Evolutionary conservation across 2,888 invertebrate species (phyloP).

Genomic region (Caenorhabditis doughertyi): DNA sequence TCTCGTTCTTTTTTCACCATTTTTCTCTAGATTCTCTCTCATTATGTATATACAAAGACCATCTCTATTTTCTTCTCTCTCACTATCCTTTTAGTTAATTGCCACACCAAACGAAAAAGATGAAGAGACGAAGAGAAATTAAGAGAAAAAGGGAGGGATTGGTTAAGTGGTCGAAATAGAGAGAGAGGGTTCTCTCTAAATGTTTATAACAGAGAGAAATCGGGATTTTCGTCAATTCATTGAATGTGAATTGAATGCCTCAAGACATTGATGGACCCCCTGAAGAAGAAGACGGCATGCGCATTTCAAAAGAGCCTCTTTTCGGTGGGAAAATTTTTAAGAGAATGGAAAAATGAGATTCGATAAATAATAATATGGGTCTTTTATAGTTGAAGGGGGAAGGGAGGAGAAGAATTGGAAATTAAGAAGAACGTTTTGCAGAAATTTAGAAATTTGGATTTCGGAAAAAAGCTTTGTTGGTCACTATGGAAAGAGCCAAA

Average conservation of each 20-base stretch:
- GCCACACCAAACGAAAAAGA: slow-evolving; percentile 24
- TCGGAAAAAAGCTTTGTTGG: too few species aligned
- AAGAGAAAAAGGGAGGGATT: slow-evolving; percentile 13
- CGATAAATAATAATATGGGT: neutral
- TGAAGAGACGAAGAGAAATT: slow-evolving; percentile 8
- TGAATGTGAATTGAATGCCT: slow-evolving; percentile 35
- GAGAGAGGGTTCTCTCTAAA: neutral
- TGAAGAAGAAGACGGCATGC: neutral
- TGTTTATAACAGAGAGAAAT: slow-evolving; percentile 9
- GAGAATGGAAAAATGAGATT: neutral
- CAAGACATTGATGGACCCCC: neutral
- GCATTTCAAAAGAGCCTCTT: slow-evolving; percentile 26
- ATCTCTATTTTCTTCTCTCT: neutral
- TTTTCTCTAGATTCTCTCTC: slow-evolving; percentile 1
- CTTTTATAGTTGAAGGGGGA: neutral
- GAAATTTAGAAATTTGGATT: too few species aligned
- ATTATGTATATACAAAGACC: neutral
- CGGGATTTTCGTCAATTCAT: slow-evolving; percentile 17
- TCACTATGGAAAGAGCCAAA: too few species aligned
- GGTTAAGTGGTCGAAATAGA: slow-evolving; percentile 39
- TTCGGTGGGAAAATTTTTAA: slow-evolving; percentile 27
- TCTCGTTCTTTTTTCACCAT: neutral
- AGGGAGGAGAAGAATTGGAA: neutral
- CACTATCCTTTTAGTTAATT: slow-evolving; percentile 48
- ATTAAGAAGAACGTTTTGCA: too few species aligned